A percentile compares a stretch with the other conserved stretches of the same genome.
Evolutionary conservation across 2,113 vertebrate species (phyloP).

Genomic region (Sylvicapra grimmia): DNA sequence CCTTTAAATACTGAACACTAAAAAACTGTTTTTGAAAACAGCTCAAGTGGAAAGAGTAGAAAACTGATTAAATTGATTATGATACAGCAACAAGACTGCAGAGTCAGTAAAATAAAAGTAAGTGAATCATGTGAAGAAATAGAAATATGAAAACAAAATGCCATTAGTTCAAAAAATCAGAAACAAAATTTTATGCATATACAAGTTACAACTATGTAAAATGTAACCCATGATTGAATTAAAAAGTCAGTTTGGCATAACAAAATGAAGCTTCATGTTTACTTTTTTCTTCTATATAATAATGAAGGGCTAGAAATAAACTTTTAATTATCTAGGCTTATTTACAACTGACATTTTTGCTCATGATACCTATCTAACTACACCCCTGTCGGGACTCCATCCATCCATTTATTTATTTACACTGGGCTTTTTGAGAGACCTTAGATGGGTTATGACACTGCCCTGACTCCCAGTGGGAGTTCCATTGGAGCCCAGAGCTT

Average conservation of each 20-base stretch:
- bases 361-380: background rate
- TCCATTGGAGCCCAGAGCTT: background rate
- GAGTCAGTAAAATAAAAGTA: background rate
- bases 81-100: background rate
- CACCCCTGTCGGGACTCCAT: rapidly evolving
- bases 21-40: background rate
- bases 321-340: background rate
- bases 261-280: background rate
- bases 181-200: background rate
- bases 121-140: background rate
- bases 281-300: background rate
- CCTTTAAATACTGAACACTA: background rate
- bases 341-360: background rate
- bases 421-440: background rate
- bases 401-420: background rate
- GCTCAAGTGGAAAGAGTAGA: background rate
- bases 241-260: background rate
- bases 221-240: background rate
- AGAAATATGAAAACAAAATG: background rate
- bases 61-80: background rate
- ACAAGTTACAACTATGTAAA: background rate
- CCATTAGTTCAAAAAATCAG: background rate
- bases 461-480: background rate
- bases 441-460: background rate
- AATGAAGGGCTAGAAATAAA: background rate